These are phyloP conservation scores for Cossypha heuglini DNA, from an alignment of 2,797 vertebrate genomes.

Conservation along the genomic window DNA sequence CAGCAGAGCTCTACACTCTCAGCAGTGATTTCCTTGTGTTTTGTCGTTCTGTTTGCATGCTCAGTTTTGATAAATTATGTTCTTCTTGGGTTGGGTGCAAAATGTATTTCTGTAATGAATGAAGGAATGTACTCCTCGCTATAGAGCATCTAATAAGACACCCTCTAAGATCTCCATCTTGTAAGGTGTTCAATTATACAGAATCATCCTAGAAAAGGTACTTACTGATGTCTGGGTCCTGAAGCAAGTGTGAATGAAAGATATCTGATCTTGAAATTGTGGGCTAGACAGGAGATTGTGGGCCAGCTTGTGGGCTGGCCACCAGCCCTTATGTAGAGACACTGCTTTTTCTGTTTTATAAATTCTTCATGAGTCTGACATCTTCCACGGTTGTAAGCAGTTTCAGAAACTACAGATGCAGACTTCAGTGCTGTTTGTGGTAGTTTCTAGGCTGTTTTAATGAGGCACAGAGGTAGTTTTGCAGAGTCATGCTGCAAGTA, in stretches of 20 bases:
- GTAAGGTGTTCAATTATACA: not conserved
- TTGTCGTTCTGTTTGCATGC: not conserved
- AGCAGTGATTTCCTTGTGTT: not conserved
- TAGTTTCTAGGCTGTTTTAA: not conserved
- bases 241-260: not conserved
- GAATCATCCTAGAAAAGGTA: not conserved
- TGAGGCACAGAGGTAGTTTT: constrained; percentile 3
- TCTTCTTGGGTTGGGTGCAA: not conserved
- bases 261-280: not conserved
- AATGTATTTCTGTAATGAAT: not conserved
- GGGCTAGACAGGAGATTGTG: not conserved
- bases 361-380: not conserved
- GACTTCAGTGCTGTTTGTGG: not conserved
- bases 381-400: not conserved
- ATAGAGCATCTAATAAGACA: not conserved
- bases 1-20: not conserved
- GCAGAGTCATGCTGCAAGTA: constrained; percentile 5
- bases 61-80: not conserved
- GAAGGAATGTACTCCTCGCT: not conserved
- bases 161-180: not conserved
- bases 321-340: not conserved
- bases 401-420: not conserved
- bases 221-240: not conserved
- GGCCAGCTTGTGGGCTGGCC: not conserved
- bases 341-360: not conserved